phyloP scores from a whole-genome alignment of 2,797 vertebrate species.

The Morelia viridis region DNA sequence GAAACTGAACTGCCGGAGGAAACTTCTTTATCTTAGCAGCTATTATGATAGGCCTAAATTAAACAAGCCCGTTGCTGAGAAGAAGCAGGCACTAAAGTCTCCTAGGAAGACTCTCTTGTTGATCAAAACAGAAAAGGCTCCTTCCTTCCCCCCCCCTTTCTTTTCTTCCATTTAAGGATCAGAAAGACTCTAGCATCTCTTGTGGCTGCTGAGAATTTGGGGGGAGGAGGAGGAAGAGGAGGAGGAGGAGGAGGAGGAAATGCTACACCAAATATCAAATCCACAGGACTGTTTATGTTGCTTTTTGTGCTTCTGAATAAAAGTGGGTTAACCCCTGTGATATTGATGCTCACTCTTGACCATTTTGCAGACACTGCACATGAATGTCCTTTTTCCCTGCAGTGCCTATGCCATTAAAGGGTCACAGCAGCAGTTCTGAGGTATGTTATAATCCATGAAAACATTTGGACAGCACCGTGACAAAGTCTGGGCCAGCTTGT shows the following conservation, averaged over 20 bases:
- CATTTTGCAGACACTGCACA: background rate
- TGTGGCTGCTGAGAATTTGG: background rate
- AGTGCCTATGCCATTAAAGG: background rate
- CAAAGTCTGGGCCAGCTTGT: constrained; percentile 5
- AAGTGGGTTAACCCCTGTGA: constrained; percentile 1
- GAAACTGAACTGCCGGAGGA: constrained; percentile 10
- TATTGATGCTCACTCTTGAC: background rate
- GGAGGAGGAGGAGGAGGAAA: background rate
- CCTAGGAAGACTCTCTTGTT: constrained; percentile 38
- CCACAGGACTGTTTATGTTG: background rate
- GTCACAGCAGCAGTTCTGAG: background rate
- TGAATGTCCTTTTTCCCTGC: background rate
- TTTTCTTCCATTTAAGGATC: constrained; percentile 16
- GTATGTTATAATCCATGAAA: background rate
- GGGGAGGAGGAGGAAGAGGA: background rate
- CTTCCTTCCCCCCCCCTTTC: accelerated
- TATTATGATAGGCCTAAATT: constrained; percentile 46
- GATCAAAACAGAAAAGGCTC: constrained; percentile 45
- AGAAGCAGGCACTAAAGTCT: constrained; percentile 24
- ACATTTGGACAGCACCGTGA: background rate
- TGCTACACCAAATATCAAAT: background rate
- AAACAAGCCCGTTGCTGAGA: background rate
- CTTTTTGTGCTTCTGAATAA: background rate
- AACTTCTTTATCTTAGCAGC: background rate
- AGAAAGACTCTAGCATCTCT: background rate